Base-by-base conservation (phyloP, 2,888 invertebrate genomes). In the Dicyrtoma fusca region DNA sequence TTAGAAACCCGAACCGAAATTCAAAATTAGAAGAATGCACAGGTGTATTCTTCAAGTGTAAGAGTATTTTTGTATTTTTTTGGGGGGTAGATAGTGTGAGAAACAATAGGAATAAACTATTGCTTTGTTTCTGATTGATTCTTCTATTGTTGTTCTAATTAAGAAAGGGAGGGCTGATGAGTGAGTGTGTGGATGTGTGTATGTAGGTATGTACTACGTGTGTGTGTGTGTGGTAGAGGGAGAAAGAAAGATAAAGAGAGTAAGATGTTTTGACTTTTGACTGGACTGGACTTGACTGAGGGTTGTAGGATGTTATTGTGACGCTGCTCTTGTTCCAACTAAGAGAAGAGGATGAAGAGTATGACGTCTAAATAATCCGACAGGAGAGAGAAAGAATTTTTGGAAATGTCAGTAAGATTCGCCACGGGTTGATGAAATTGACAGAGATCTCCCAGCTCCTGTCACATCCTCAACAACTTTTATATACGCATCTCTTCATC, bases 391-490 rank as follows among this genome's bases (percentile, higher is more conserved):
- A 55, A 51, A 26, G 51, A 57, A 69, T 63, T 74, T 71, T 55
- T 74, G 71, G 75, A 80, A 79, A 76, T 80, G 79, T 81, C 80
- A 81, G 81, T 71, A 64, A 79, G 81, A 79, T 81, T 81, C 77
- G 79, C 79, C 76, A 81, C 81, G 81, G 78, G 76, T 75, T 78
- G 76, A 76, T 74, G 75, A 73, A 78, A 78, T 78, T 78, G 78
- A 78, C 78, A 78, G 78, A 77, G 77, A 77, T 76, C 75, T 77
- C 77, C 70, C 72, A 69, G 63, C 73, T 74, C 73, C 76, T 77
- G 77, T 77, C 77, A 77, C 72, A 73, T 73, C 74, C 68, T 73
- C 66, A 74, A 64, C 73, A 72, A 70, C 71, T 66, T 69, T 73
- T 70, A 69, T 74, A 72, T 71, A 75, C 72, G 65, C 75, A 75